phyloP scores from a whole-genome alignment of 2,888 invertebrate genomes.

The Aphidoletes aphidimyza region DNA sequence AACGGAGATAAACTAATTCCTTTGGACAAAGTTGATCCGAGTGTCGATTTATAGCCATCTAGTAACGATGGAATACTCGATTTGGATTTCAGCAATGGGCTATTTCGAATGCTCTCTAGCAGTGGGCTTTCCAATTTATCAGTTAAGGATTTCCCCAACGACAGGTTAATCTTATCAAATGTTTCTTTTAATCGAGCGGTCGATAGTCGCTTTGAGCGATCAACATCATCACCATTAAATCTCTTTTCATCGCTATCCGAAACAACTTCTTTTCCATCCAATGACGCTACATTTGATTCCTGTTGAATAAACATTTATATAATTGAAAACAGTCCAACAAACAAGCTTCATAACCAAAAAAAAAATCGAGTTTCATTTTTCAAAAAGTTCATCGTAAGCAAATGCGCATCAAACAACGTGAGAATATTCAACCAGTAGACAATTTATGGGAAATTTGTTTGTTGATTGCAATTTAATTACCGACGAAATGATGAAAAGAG shows the following conservation, averaged over 20 bases:
- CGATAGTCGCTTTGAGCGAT: neutral
- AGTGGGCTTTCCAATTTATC: neutral
- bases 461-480: constrained; percentile 38
- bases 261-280: neutral
- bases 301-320: constrained; percentile 13
- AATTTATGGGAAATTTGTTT: neutral
- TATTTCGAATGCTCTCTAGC: neutral
- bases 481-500: neutral
- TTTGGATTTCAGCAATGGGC: neutral
- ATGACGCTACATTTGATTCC: neutral
- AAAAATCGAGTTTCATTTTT: neutral
- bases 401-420: neutral
- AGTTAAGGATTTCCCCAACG: neutral
- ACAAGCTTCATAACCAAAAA: constrained; percentile 2
- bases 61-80: neutral
- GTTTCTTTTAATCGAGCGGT: neutral
- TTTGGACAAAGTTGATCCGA: neutral
- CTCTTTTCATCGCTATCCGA: neutral
- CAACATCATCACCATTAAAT: neutral
- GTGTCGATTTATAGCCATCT: neutral
- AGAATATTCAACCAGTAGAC: neutral
- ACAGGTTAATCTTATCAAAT: neutral
- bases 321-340: neutral
- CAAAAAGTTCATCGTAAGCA: neutral
- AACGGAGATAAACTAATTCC: neutral